These are phyloP conservation scores for Anguilla anguilla DNA, from an alignment of 2,797 vertebrate genomes.

Conservation along the genomic window DNA sequence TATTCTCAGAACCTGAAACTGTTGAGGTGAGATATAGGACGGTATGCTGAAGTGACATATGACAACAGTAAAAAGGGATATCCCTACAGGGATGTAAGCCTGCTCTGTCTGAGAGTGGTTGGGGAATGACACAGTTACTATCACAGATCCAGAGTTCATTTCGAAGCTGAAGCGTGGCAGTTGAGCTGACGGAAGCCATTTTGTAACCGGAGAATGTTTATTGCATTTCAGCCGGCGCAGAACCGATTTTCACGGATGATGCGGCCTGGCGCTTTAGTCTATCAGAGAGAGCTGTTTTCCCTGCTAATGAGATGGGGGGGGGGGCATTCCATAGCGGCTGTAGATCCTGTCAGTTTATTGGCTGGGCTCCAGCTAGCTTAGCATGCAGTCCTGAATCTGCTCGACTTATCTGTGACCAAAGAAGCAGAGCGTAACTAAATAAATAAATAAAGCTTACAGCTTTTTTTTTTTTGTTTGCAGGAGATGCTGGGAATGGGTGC, in stretches of 20 bases:
- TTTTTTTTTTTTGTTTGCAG: background rate
- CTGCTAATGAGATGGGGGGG: background rate
- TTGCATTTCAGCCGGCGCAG: slow-evolving; percentile 49
- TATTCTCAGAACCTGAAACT: too few species aligned
- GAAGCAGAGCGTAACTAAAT: background rate
- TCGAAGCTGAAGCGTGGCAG: slow-evolving; percentile 55
- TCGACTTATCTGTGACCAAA: background rate
- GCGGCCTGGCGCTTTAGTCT: slow-evolving; percentile 27
- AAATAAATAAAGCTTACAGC: background rate
- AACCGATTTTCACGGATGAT: slow-evolving; percentile 33
- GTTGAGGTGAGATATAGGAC: too few species aligned
- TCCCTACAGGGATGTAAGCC: background rate
- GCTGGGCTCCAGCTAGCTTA: background rate
- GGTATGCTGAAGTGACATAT: background rate
- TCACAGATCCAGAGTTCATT: slow-evolving; percentile 29
- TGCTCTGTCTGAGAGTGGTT: background rate
- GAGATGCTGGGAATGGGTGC: background rate
- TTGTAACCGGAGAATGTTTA: slow-evolving; percentile 57
- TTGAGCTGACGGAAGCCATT: slow-evolving; percentile 64
- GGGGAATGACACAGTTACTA: background rate
- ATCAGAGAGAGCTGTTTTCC: slow-evolving; percentile 11
- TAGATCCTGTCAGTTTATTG: background rate
- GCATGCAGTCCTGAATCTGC: background rate
- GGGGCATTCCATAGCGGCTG: background rate
- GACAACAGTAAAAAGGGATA: too few species aligned